A percentile compares a stretch with the other conserved stretches of the same genome.
Evolutionary conservation across 2,888 invertebrate species (phyloP).

Genomic region (Thymelicus acteon): DNA sequence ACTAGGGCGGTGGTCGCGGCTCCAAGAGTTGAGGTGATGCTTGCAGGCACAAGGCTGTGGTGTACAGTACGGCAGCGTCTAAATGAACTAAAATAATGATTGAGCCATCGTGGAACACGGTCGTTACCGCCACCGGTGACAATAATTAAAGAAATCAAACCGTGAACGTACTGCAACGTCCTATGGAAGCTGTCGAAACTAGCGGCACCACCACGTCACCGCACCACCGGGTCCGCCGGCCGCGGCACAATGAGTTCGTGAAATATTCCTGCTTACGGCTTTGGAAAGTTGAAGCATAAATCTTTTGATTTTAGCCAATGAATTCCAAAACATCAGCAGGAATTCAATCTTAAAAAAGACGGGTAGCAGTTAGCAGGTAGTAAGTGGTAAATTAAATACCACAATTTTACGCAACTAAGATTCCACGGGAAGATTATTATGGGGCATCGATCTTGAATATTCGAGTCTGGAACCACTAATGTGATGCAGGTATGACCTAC

Average conservation of each 20-base stretch:
- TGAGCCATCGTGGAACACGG: conserved; percentile 13
- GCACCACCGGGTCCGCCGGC: neutral
- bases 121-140: conserved; percentile 19
- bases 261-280: conserved; percentile 7
- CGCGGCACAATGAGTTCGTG: neutral
- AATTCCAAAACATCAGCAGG: too few relatives aligned
- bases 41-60: too few relatives aligned
- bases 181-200: conserved; percentile 30
- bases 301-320: neutral
- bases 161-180: conserved; percentile 31
- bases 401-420: neutral
- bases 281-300: neutral
- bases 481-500: conserved; percentile 14
- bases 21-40: too few relatives aligned
- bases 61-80: too few relatives aligned
- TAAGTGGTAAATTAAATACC: too few relatives aligned
- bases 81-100: conserved; percentile 8
- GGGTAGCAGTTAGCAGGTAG: too few relatives aligned
- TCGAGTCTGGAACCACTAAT: conserved; percentile 1
- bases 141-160: conserved; percentile 27
- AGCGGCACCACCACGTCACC: neutral
- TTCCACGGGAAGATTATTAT: neutral
- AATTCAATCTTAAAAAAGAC: too few relatives aligned
- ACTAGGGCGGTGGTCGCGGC: too few relatives aligned
- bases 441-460: neutral